Conservation (phyloP, 2,797 vertebrate species). For the Anguilla pacifica region DNA sequence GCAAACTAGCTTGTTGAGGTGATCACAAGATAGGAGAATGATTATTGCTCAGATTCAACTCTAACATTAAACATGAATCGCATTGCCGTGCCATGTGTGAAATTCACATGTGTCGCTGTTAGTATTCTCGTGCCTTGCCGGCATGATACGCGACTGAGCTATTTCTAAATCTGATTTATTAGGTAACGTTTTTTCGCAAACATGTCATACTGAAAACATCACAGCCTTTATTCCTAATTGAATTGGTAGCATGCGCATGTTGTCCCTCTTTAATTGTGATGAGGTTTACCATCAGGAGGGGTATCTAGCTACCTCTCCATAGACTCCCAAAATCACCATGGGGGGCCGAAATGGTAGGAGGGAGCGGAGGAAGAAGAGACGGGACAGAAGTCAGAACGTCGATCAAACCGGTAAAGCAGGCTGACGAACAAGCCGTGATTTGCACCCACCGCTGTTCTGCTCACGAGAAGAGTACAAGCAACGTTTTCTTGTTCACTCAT, state of each 20-base stretch:
- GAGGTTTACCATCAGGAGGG: background rate
- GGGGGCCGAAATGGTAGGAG: slow-evolving; percentile 23
- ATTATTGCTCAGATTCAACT: no score
- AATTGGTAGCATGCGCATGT: background rate
- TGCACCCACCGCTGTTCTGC: background rate
- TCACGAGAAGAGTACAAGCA: background rate
- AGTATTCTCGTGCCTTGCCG: background rate
- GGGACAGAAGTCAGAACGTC: background rate
- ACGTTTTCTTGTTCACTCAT: background rate
- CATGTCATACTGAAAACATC: background rate
- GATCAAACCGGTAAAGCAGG: slow-evolving; percentile 48
- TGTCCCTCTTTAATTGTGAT: background rate
- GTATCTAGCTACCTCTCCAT: background rate
- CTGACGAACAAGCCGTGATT: background rate
- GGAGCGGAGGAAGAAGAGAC: slow-evolving; percentile 57
- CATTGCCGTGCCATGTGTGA: no score
- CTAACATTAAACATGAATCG: no score
- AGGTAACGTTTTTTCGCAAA: no score
- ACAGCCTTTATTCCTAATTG: background rate
- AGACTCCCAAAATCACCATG: slow-evolving; percentile 6
- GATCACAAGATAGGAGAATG: no score
- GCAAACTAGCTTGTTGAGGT: no score
- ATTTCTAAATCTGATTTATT: background rate
- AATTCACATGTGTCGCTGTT: no score
- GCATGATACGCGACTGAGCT: background rate